Base-by-base conservation (phyloP, 2,888 invertebrate species). In the Clanis bilineata region DNA sequence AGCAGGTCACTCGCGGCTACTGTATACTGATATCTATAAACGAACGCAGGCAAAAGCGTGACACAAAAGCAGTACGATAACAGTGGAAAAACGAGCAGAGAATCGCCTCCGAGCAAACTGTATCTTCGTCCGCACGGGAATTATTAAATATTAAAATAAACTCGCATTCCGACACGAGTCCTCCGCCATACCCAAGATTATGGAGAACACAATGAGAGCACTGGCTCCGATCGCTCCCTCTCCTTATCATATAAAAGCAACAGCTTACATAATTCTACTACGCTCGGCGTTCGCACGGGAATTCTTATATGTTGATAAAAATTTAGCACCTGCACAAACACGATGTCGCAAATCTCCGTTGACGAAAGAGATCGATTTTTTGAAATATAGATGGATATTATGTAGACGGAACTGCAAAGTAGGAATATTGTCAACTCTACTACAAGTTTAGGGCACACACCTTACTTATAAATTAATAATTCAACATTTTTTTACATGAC, bases 81-180 rank as follows among this genome's bases (percentile, higher is more conserved):
- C 86, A 79, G 78, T 74, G 80, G 82, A 84, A 86, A 89, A 90
- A 90, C 83, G 86, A 88, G 78, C 83, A 87, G 85, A 77, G 83
- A 86, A 87, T 83, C 85, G 85, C 86, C 85, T 77, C 76, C 82
- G 77, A 86, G 83, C 79, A 86, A 87, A 88, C 90, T 85, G 80
- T 90, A 90, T 89, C 90, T 85, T 59, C 77, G 80, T 78, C 80
- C 83, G 86, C 84, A 85, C 80, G 83, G 83, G 86, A 88, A 86
- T 91, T 91, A 91, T 92, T 91, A 92, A 92, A 92, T 91, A 91
- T 92, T 90, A 92, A 91, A 91, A 91, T 90, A 90, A 90, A 88
- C 90, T 88, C 81, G 89, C 90, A 90, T 90, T 88, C 90, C 89
- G 81, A 85, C 88, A 87, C 89, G 88, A 89, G 87, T 88, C 83